These are phyloP conservation scores for Typhlichthys subterraneus DNA, from an alignment of 2,797 vertebrate species.

Conservation along the genomic window DNA sequence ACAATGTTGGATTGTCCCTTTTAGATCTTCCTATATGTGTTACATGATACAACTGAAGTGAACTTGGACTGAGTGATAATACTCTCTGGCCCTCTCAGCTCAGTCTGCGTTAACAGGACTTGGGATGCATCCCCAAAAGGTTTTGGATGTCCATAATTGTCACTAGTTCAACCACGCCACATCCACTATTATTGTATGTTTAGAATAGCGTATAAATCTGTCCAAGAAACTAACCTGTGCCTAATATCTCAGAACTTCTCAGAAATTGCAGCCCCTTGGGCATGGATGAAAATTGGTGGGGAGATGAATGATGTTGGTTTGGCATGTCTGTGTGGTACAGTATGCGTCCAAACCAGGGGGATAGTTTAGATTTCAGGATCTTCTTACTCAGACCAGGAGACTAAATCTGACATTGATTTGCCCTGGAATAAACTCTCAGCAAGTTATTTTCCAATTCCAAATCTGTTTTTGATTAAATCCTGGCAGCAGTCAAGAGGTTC, in stretches of 20 bases:
- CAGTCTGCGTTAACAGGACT: constrained; percentile 28
- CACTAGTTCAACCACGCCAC: constrained; percentile 36
- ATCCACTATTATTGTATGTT: constrained; percentile 36
- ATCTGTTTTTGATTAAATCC: constrained; percentile 34
- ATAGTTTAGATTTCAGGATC: constrained; percentile 58
- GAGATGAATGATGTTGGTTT: constrained; percentile 29
- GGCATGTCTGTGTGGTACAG: constrained; percentile 39
- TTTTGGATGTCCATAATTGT: constrained; percentile 55
- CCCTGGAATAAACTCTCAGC: constrained; percentile 30
- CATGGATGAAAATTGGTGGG: constrained; percentile 17
- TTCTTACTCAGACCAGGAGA: constrained; percentile 7
- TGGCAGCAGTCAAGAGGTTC: constrained; percentile 7
- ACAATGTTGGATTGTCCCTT: no score
- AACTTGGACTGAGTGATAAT: constrained; percentile 21
- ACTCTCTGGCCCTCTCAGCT: constrained; percentile 34
- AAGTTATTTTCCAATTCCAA: not conserved
- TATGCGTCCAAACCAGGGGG: constrained; percentile 48
- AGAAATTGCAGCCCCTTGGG: constrained; percentile 32
- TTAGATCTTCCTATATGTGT: not conserved
- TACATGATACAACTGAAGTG: constrained; percentile 26
- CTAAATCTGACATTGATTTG: constrained; percentile 22
- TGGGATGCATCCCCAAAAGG: constrained; percentile 45
- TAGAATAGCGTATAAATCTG: constrained; percentile 34
- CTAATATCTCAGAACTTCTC: constrained; percentile 29
- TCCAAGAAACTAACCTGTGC: constrained; percentile 28